Evolutionary conservation across 2,797 vertebrate species (phyloP).

Genomic region (Sciurus vulgaris): DNA sequence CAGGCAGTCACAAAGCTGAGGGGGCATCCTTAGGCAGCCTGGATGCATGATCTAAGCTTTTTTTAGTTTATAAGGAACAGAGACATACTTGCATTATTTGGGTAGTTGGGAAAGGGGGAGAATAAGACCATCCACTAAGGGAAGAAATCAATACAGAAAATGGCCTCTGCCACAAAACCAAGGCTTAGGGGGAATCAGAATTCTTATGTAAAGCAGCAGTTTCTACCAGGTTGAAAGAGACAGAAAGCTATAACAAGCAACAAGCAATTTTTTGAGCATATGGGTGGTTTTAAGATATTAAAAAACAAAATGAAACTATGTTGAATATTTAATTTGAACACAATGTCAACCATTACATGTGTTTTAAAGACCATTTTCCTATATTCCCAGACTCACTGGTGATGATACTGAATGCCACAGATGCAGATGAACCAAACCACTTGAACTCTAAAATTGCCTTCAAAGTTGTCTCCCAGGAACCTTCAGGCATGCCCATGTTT

Average conservation of each 20-base stretch:
- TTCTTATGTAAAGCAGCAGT: background rate
- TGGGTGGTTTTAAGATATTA: background rate
- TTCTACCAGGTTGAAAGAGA: background rate
- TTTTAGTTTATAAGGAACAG: background rate
- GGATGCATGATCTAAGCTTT: background rate
- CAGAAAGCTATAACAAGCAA: background rate
- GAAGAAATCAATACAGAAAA: slow-evolving; percentile 21
- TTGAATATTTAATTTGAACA: slow-evolving; percentile 48
- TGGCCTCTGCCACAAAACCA: background rate
- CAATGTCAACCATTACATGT: background rate
- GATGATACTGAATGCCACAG: slow-evolving; percentile 91
- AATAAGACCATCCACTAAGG: background rate
- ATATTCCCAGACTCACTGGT: slow-evolving; percentile 90
- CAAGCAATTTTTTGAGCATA: background rate
- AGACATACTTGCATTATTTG: background rate
- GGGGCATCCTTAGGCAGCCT: background rate
- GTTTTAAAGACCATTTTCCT: slow-evolving; percentile 49
- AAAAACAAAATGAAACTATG: slow-evolving; percentile 26
- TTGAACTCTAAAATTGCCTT: slow-evolving; percentile 92
- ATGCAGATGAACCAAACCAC: slow-evolving; percentile 91
- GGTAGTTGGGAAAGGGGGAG: background rate
- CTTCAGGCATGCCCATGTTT: slow-evolving; percentile 89
- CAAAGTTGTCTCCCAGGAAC: slow-evolving; percentile 93
- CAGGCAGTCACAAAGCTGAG: background rate
- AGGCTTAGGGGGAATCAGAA: background rate